Percentiles rank a stretch among this genome's conserved stretches.
These are phyloP conservation scores for Acyrthosiphon pisum DNA, from an alignment of 1,140 invertebrate genomes.

Conservation along the genomic window DNA sequence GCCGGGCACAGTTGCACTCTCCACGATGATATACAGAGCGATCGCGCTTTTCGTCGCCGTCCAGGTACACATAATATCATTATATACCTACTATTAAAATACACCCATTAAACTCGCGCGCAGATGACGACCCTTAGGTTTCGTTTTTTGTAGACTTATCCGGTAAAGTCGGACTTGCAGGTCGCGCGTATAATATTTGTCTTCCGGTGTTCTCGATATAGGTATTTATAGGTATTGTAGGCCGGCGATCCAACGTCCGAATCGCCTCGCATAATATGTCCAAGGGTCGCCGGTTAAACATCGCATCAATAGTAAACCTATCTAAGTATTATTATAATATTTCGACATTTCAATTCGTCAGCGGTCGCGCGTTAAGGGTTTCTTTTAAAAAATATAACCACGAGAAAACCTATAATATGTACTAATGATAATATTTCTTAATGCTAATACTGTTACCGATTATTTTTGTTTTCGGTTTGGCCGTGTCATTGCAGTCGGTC, in stretches of 20 bases:
- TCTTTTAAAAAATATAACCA: background rate
- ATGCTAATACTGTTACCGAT: background rate
- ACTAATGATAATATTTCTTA: background rate
- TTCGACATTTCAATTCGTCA: background rate
- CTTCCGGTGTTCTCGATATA: too few relatives aligned
- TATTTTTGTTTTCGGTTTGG: background rate
- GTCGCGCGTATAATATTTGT: background rate
- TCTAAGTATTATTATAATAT: background rate
- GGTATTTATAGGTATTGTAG: too few relatives aligned
- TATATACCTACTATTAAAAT: background rate
- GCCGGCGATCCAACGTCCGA: too few relatives aligned
- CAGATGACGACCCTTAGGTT: background rate
- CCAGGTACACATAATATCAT: background rate
- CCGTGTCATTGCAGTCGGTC: background rate
- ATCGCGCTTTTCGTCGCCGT: constrained; percentile 6
- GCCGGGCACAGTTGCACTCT: background rate
- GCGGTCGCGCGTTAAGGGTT: background rate
- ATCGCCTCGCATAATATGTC: background rate
- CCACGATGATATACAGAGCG: constrained; percentile 21
- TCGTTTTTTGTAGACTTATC: too few relatives aligned
- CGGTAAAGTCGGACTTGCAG: too few relatives aligned
- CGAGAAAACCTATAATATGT: background rate
- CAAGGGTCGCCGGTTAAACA: background rate
- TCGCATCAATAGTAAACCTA: background rate
- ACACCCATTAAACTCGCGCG: background rate